Evolutionary conservation across 2,113 vertebrate genomes (phyloP).

Genomic region (Carollia perspicillata): DNA sequence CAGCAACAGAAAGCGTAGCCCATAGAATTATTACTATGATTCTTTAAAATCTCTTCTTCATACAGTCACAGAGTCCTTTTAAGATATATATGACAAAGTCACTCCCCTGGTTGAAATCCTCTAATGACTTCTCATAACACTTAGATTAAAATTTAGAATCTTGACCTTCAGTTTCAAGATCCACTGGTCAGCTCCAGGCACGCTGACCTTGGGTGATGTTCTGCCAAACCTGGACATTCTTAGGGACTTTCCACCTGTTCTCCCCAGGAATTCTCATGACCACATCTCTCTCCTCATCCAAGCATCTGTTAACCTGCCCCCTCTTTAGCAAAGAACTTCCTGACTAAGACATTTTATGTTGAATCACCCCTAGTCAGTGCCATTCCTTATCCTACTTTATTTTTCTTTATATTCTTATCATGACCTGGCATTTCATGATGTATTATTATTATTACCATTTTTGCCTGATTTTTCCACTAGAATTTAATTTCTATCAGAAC

Average conservation of each 20-base stretch:
- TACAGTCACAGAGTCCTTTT: background rate
- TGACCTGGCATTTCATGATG: background rate
- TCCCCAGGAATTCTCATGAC: background rate
- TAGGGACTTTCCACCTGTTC: background rate
- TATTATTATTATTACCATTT: background rate
- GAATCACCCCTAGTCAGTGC: background rate
- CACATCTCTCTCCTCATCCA: background rate
- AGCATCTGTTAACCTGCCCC: background rate
- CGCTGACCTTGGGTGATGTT: background rate
- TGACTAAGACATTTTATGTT: background rate
- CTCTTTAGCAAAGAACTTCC: background rate
- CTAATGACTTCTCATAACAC: background rate
- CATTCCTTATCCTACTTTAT: background rate
- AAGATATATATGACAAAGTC: background rate
- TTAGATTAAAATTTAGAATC: background rate
- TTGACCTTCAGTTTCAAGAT: background rate
- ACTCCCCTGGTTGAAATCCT: background rate
- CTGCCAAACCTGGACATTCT: background rate
- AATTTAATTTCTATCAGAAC: background rate
- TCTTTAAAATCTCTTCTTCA: background rate
- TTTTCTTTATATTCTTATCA: background rate
- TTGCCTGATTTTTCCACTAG: background rate
- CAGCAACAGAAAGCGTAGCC: background rate
- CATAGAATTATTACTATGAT: background rate
- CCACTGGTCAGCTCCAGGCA: background rate